Evolutionary conservation across 1,140 invertebrate genomes (phyloP), one percentile per base, ranked within the genome.

Genomic region (Rhagoletis pomonella): DNA sequence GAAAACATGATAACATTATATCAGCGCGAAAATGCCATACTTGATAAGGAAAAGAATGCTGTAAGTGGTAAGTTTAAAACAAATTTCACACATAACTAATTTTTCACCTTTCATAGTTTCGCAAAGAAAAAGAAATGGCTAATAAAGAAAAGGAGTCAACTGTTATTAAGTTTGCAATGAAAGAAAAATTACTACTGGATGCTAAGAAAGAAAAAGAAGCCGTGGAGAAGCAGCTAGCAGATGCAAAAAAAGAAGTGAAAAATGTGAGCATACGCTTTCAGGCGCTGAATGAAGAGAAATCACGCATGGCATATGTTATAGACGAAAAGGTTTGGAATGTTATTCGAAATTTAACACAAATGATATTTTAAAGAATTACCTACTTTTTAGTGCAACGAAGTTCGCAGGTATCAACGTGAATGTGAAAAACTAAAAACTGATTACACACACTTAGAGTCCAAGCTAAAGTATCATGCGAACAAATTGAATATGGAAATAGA

Each of bases 101-200:
- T 59, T 19, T 19, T 29, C 62, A 6, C 44, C 42, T 42, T 29
- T 86, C 77, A 55, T 64, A 89, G 89, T 91, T 91, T 85, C 90
- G 91, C 55, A 90, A 91, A 84, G 92, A 93, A 90, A 91, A 90
- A 88, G 93, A 94, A 55, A 69, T 89, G 50, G 94, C 95, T 3
- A 95, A 95, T 87, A 96, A 95, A 90, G 97, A 98, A 88, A 96
- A 96, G 89, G 97, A 98, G 90, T 93, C 94, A 12, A 97, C 97
- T 93, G 97, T 98, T n/a, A 95, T 98, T 89, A 96, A 96, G 90
- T 98, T 97, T 94, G 97, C 96, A 3, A 96, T 95, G 88, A 96
- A 96, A 88, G 97, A 98, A 91, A 96, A 97, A 90, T 95, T 96
- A 89, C 94, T 97, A 12, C 93, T 96, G 14, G 94, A 96, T 90